Base-by-base conservation (phyloP, 2,113 vertebrate species). In the Pomatostomus ruficeps region DNA sequence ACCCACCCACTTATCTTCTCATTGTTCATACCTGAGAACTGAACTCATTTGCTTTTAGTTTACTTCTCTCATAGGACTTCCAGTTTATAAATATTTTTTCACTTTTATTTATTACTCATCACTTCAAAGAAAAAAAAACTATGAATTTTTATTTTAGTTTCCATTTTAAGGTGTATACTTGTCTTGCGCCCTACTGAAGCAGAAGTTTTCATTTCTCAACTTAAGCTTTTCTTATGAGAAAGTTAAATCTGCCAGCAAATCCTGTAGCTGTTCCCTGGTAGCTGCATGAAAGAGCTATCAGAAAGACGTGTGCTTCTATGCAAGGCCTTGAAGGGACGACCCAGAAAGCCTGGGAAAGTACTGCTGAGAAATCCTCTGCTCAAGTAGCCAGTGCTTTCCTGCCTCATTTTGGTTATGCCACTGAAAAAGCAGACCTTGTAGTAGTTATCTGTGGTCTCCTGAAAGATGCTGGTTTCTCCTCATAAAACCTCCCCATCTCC, bases 341-440 rank as follows among this genome's bases (percentile, higher is more conserved):
- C 40, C 51, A 43, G 55, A 89, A 76, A 38, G 13, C 10, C 35
- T 55, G 24, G 58, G n/a, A 46, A 54, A 77, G 28, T 28, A 31
- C 20, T 54, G 8, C 4, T 87, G 22, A 52, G 55, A 81, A 93
- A n/a, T 73, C 29, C n/a, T 80, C 35, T 70, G 14, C 49, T 57
- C 28, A 28, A n/a, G 35, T 14, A 59, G 14, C 28, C 0, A 0
- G 3, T 68, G 45, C 8, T 3, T 87, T 85, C 31, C 76, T 70
- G 24, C 29, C 68, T 66, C 17, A 3, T 74, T 84, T 83, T 77
- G 36, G 8, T 83, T 84, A 62, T 45, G 45, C 28, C 26, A 4
- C 42, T 73, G 28, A 66, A 42, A 77, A 86, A 25, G 42, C 1
- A 2, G 31, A 28, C n/a, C 48, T 55, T 45, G 24, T 57, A 40